Evolutionary conservation across 2,888 invertebrate genomes (phyloP).

Genomic region (Mesopsocus fuscifrons): DNA sequence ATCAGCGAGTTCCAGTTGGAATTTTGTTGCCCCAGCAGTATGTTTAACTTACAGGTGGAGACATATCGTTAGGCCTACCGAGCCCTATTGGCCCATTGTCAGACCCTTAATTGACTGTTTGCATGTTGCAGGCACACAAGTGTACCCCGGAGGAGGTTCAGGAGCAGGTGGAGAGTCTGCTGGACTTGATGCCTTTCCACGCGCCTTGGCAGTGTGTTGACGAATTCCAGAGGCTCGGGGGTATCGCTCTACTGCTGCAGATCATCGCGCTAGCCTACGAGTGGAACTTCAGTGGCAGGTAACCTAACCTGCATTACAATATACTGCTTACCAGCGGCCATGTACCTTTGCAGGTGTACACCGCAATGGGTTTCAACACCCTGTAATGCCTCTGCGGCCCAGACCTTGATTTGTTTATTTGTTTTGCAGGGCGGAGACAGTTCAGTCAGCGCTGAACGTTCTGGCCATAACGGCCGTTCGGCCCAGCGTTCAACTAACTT

Average conservation of each 20-base stretch:
- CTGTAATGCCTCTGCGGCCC: no score
- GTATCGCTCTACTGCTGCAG: constrained; percentile 59
- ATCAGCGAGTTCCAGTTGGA: no score
- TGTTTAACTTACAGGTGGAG: no score
- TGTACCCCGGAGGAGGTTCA: constrained; percentile 60
- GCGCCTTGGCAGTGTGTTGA: constrained; percentile 81
- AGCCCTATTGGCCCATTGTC: no score
- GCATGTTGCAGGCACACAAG: constrained; percentile 28
- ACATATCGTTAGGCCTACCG: no score
- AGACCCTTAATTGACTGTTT: no score
- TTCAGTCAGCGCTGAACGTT: constrained; percentile 66
- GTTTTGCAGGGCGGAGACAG: constrained; percentile 50
- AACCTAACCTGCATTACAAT: no score
- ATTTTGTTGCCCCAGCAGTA: no score
- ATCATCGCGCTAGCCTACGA: constrained; percentile 79
- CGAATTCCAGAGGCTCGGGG: constrained; percentile 65
- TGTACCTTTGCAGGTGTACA: no score
- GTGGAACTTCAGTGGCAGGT: constrained; percentile 78
- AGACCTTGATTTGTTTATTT: no score
- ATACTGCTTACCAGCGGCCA: no score
- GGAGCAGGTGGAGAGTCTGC: constrained; percentile 64
- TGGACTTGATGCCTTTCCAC: constrained; percentile 53
- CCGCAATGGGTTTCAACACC: no score
- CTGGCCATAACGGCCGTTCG: constrained; percentile 79
- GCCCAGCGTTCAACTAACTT: constrained; percentile 53